These are phyloP conservation scores for Idaea straminata DNA, from an alignment of 2,888 invertebrate genomes.

Conservation along the genomic window DNA sequence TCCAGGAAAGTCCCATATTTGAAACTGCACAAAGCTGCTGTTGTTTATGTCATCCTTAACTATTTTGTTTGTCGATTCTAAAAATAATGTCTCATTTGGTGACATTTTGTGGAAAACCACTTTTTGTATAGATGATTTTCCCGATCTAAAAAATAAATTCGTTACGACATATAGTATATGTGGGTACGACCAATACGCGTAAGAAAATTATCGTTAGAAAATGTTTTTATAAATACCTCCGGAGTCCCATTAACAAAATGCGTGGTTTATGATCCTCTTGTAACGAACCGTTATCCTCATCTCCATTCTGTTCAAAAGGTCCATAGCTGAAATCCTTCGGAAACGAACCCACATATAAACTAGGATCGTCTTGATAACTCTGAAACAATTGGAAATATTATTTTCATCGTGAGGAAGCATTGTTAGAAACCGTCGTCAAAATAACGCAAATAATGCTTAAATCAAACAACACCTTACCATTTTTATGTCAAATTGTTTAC, in stretches of 20 bases:
- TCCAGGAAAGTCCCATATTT: conserved; percentile 99
- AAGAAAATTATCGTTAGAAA: conserved; percentile 9
- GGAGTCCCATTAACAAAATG: conserved; percentile 95
- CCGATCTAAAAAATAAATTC: conserved; percentile 85
- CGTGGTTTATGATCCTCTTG: conserved; percentile 93
- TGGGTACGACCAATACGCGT: conserved; percentile 5
- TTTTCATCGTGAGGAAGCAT: background rate
- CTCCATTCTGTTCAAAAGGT: conserved; percentile 90
- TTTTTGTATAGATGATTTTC: conserved; percentile 99
- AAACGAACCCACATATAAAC: conserved; percentile 83
- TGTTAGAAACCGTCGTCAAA: background rate
- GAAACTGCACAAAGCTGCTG: conserved; percentile 98
- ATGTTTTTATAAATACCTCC: conserved; percentile 81
- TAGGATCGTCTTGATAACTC: conserved; percentile 73
- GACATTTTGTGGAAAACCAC: conserved; percentile 99
- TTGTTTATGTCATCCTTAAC: conserved; percentile 99
- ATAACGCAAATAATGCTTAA: background rate
- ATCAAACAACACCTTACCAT: background rate
- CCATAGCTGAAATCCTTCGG: conserved; percentile 97
- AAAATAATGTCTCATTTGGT: conserved; percentile 98
- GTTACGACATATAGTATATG: conserved; percentile 7
- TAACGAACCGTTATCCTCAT: conserved; percentile 80
- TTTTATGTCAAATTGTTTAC: background rate
- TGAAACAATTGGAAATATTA: conserved; percentile 33
- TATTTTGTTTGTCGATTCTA: conserved; percentile 99